Evolutionary conservation across 2,888 invertebrate genomes (phyloP), one percentile per base, ranked within the genome.

Genomic region (Andrena camellia): DNA sequence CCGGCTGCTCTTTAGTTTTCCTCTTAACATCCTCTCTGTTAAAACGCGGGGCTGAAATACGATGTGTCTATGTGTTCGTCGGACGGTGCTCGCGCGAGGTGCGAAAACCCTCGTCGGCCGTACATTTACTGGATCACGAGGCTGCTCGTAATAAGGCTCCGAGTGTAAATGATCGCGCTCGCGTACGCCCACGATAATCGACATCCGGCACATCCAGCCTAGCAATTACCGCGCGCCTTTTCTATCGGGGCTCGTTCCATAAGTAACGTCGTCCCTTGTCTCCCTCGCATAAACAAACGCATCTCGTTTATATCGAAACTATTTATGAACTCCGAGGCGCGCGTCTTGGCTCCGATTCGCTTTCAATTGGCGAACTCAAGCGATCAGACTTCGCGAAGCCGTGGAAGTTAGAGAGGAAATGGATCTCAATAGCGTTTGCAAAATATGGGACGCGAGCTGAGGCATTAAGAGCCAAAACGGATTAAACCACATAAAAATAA

Each of bases 201-300:
- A 74, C 84, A 84, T 86, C 84, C 87, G 81, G 81, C 76, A 72
- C 63, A 75, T 74, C 62, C 57, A 63, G n/a, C 33, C 67, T 5
- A 29, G 48, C 60, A 64, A 75, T 86, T 78, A 83, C 62, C 62
- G 48, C 26, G 35, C 68, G 33, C 63, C 72, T 80, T 66, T 57
- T 71, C 77, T 57, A 72, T 76, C 73, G 69, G 64, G 48, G 4
- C 57, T 69, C 57, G 35, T 31, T 5, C 57, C 29, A 42, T 20
- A 35, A 79, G 42, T 31, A 68, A 63, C 29, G 59, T 26, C 26
- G n/a, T 5, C 52, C 31, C 63, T 33, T 63, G 33, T 63, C 33
- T 52, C 50, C 63, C 23, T 33, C 29, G 33, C 52, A 33, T 33
- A 54, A 50, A 64, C 63, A 64, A 54, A 52, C 29, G 72, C 10